Evolutionary conservation across 2,113 vertebrate genomes (phyloP), one percentile per base, ranked within the genome.

Genomic region (Cranoglanis bouderius): DNA sequence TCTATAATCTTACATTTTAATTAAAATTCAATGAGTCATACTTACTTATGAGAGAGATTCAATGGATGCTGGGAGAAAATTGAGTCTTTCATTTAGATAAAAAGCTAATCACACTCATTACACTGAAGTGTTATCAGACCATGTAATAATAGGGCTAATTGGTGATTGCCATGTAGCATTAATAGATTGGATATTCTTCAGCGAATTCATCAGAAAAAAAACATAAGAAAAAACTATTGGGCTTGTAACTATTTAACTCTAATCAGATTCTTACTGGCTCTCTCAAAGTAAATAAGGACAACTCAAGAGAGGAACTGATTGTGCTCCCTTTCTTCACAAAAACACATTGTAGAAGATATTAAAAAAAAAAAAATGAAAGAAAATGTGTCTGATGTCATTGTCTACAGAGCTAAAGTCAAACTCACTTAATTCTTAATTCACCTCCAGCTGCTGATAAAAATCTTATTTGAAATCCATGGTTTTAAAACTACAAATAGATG

Each of bases 1-100:
- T 91, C 92, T 93, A 93, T 94, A 94, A 95, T 93, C 92, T 93
- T 95, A 95, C 92, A 92, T 95, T 95, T 96, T 95, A 95, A 96
- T 95, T 96, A 94, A 95, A 96, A 95, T 94, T 94, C 93, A 95
- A 88, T 95, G 93, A 94, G 93, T 96, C 94, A 77, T 57, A 93
- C 92, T 91, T 92, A 89, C 92, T 93, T 94, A 85, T 43, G 93
- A 55, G 94, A 94, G 94, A 92, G 91, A 93, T 94, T 95, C 94
- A 94, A 88, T 94, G 92, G 93, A 94, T 94, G 94, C 93, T 93
- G 92, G 92, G 90, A 94, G 95, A 94, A 95, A 94, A 95, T 93
- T 90, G 93, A 93, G 94, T 93, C 95, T 96, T 96, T 96, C 94
- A 95, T 96, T 94, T 93, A 89, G 95, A 96, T 96, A 96, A 96